Base-by-base conservation (phyloP, 2,888 invertebrate species). In the Aleiodes leptofemur region DNA sequence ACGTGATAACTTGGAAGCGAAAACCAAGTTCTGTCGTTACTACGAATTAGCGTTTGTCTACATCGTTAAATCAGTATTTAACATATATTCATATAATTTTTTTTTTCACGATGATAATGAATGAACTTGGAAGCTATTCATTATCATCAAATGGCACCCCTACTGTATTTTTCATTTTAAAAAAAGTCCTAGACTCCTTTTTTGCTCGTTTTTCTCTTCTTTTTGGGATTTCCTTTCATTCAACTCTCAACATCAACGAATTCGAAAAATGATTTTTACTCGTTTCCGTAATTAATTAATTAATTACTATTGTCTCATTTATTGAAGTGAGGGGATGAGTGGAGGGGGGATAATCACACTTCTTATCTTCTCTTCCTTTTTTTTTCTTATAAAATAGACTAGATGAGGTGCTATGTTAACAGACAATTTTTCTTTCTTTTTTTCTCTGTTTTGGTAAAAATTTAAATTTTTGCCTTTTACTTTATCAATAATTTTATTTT, bases 111-210 rank as follows among this genome's bases (percentile, higher is more conserved):
- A 29, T 73, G 50, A 59, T 73, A 31, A 71, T n/a, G 34, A 48
- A 43, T 64, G 16, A 64, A 5, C 43, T 0, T 57, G 13, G 6
- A 56, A 5, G 51, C 73, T 50, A 73, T 29, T 51, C 68, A 69
- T 73, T 68, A 69, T 56, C 34, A 73, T 48, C 69, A 14, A 73
- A 72, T 73, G 73, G 68, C 73, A 73, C 57, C 64, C 73, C 73
- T 23, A 31, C 57, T 31, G 11, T 34, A 23, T 43, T 43, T 56
- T 29, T 23, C 29, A 4, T 16, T 23, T 16, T 11, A 48, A 64
- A 64, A 43, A 64, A 64, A 14, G 11, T 43, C 11, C 43, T 43
- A 4, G 8, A 11, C 43, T 11, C 9, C 9, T 43, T 43, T 9
- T 34, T 34, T 34, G 5, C 34, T 34, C 51, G 8, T 51, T 61